These are phyloP conservation scores for Ophion slaviceki DNA, from an alignment of 2,888 invertebrate genomes.

Conservation along the genomic window DNA sequence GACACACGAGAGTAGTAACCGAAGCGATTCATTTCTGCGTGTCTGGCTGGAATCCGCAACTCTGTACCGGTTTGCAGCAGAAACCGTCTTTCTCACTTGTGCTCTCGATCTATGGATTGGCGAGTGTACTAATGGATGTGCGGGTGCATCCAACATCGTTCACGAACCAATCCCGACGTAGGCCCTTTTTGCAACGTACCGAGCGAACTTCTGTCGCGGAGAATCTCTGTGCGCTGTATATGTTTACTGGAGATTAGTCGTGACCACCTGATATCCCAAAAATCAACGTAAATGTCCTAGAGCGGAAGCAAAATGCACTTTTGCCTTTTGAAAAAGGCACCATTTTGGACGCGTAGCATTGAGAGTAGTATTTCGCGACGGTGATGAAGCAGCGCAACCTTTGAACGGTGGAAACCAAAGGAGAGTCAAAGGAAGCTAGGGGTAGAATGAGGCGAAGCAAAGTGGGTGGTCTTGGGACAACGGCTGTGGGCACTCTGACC, in stretches of 20 bases:
- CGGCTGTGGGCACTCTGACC: slow-evolving; percentile 26
- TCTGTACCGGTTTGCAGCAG: slow-evolving; percentile 38
- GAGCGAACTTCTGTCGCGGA: slow-evolving; percentile 5
- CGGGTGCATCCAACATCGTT: slow-evolving; percentile 52
- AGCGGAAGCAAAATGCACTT: background rate
- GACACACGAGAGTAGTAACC: slow-evolving; percentile 5
- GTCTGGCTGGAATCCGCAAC: slow-evolving; percentile 59
- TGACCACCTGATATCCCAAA: slow-evolving; percentile 19
- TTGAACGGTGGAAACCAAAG: background rate
- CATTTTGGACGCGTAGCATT: slow-evolving; percentile 71
- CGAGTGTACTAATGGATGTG: slow-evolving; percentile 24
- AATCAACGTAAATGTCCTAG: slow-evolving; percentile 33
- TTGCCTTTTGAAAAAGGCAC: background rate
- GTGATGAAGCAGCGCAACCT: slow-evolving; percentile 55
- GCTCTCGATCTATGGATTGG: slow-evolving; percentile 19
- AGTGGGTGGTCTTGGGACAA: slow-evolving; percentile 46
- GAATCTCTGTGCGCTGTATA: background rate
- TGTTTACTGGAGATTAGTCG: background rate
- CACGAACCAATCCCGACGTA: slow-evolving; percentile 44
- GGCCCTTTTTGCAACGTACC: slow-evolving; percentile 49
- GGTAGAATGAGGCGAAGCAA: slow-evolving; percentile 25
- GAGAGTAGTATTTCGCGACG: slow-evolving; percentile 72
- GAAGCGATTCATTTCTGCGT: slow-evolving; percentile 60
- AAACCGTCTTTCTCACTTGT: slow-evolving; percentile 45
- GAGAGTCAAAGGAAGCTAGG: background rate